These are phyloP conservation scores for Styela plicata DNA, from an alignment of 23 tunicate species.

Conservation along the genomic window DNA sequence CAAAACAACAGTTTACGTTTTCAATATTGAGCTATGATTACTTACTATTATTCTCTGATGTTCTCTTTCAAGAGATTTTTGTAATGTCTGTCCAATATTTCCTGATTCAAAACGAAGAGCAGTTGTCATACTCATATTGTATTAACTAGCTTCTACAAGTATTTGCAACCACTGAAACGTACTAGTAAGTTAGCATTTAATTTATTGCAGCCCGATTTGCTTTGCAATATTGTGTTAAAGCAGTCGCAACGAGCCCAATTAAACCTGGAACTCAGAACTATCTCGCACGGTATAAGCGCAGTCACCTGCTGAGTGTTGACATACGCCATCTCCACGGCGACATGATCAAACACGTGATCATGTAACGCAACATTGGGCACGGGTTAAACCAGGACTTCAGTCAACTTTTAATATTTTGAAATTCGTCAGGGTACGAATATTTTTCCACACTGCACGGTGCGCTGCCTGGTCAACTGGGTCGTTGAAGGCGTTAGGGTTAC, in stretches of 20 bases:
- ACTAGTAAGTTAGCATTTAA: background rate
- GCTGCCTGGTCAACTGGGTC: no score
- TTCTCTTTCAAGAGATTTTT: conserved; percentile 25
- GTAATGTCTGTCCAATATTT: conserved; percentile 24
- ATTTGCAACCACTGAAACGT: background rate
- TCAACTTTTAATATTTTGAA: no score
- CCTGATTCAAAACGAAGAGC: conserved; percentile 25
- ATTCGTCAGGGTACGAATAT: no score
- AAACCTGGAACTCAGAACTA: background rate
- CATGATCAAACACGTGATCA: background rate
- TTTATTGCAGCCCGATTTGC: background rate
- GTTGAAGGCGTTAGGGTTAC: no score
- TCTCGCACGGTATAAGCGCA: background rate
- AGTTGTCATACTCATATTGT: conserved; percentile 21
- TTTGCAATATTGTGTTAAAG: background rate
- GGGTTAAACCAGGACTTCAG: no score
- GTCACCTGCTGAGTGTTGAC: background rate
- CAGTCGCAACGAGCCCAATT: background rate
- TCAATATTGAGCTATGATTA: background rate
- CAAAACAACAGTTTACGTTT: no score
- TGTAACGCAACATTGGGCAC: no score
- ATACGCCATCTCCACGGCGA: background rate
- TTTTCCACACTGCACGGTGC: no score
- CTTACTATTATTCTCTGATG: conserved; percentile 23
- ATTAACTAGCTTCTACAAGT: background rate